These are phyloP conservation scores for Hirudinaria manillensis DNA, from an alignment of 2,888 invertebrate species.

Conservation along the genomic window DNA sequence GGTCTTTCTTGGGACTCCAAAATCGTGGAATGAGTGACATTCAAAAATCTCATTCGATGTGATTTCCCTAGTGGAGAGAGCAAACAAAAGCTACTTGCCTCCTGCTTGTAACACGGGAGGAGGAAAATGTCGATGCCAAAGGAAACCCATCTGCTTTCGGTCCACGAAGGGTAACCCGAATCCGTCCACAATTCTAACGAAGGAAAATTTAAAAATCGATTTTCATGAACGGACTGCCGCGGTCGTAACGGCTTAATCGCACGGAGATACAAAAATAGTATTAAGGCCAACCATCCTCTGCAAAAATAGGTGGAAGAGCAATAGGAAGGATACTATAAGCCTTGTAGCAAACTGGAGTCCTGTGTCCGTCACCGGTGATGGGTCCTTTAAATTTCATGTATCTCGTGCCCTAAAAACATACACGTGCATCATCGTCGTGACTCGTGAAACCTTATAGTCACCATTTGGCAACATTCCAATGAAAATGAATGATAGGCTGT, in stretches of 20 bases:
- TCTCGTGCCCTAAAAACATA: neutral
- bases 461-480: too few relatives aligned
- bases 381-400: neutral
- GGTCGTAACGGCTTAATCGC: too few relatives aligned
- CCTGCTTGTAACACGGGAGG: slow-evolving; percentile 11
- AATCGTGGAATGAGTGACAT: too few relatives aligned
- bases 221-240: too few relatives aligned
- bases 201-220: neutral
- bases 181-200: neutral
- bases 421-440: too few relatives aligned
- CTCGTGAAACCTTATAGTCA: too few relatives aligned
- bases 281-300: neutral
- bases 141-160: slow-evolving; percentile 18
- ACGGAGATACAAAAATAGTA: neutral
- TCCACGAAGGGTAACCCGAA: neutral
- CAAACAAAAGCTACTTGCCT: neutral
- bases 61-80: neutral
- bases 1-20: too few relatives aligned
- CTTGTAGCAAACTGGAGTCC: neutral
- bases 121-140: slow-evolving; percentile 15
- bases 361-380: neutral
- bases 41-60: too few relatives aligned
- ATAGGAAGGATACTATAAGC: neutral
- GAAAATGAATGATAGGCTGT: too few relatives aligned
- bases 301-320: slow-evolving; percentile 1